Base-by-base conservation (phyloP, 2,888 invertebrate genomes). In the Dione vanillae region DNA sequence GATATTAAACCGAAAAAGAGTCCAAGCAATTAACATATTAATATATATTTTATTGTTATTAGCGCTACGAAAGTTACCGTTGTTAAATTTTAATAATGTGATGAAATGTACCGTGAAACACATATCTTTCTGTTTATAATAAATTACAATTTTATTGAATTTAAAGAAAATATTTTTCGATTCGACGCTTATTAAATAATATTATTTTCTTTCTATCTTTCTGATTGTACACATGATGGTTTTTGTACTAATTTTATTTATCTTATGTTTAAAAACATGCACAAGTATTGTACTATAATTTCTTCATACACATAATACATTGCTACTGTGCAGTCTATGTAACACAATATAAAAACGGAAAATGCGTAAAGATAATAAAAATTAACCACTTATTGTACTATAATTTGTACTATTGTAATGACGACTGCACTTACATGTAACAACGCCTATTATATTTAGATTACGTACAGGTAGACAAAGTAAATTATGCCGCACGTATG, bases 361-460 rank as follows among this genome's bases (percentile, higher is more conserved):
- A 35, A 54, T 54, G 54, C 16, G n/a, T 54, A 37, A 54, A 54
- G n/a, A 52, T 37, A 37, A 19, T 47, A 54, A 54, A 37, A 54
- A 37, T 54, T 35, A 37, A 37, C n/a, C 11, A 27, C 49, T 41
- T 40, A 16, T 27, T 49, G 8, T 12, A 54, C 9, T 20, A 59
- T 43, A 49, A 51, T 67, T 59, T 59, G 41, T 49, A 59, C 49
- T 40, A 43, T 58, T 20, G 49, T 27, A 61, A 61, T 59, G 49
- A 59, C 35, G 27, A 9, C 40, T 27, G 59, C 41, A 67, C 59
- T 59, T 51, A 67, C 27, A 16, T 51, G 51, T 67, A 66, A 67
- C 59, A 41, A 40, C 49, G 16, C 35, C 51, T 59, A 67, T 67
- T 51, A 67, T 67, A 59, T 61, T 59, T 58, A 67, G 41, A 67